Base-by-base conservation (phyloP, 2,888 invertebrate genomes). In the Theretra japonica region DNA sequence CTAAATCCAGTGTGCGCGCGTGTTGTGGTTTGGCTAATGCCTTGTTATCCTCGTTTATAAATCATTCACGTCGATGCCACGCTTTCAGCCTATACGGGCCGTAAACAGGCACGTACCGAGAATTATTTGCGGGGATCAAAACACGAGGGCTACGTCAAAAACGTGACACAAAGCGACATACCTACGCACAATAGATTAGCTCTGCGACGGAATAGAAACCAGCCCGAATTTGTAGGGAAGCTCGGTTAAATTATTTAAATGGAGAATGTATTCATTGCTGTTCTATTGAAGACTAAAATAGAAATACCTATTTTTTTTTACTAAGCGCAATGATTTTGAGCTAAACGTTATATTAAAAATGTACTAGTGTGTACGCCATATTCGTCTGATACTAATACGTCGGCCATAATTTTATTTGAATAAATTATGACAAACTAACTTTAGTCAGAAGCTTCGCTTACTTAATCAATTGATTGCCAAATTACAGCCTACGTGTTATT, bases 1-100 rank as follows among this genome's bases (percentile, higher is more conserved):
- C 85, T 86, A 84, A 88, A 91, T 87, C 86, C 89, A 87, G 83
- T 83, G 82, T 76, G 82, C 83, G 84, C 85, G 86, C 88, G 89
- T 88, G 90, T 87, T 88, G 90, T 84, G 91, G 91, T 88, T 86
- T 79, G 80, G 84, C 88, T 90, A 90, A 91, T 90, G 87, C 88
- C 79, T 83, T 86, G 84, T 88, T 88, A 88, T 85, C 85, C 88
- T 80, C 86, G 85, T 88, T 88, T 88, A 90, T 92, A 92, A 93
- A 92, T 92, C 91, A 91, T 90, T 87, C 86, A 83, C 84, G 88
- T 90, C 91, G 89, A 91, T 89, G 82, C 83, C 87, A 83, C 81
- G 82, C 80, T 80, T 82, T 79, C 77, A 82, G 81, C 80, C 68
- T 69, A 56, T 30, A 56, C 50, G 25, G n/a, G 30, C 30, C 28